A percentile compares a stretch with the other conserved stretches of the same genome.
Conservation (phyloP, 2,797 vertebrate genomes). For the Sebastes taczanowskii region DNA sequence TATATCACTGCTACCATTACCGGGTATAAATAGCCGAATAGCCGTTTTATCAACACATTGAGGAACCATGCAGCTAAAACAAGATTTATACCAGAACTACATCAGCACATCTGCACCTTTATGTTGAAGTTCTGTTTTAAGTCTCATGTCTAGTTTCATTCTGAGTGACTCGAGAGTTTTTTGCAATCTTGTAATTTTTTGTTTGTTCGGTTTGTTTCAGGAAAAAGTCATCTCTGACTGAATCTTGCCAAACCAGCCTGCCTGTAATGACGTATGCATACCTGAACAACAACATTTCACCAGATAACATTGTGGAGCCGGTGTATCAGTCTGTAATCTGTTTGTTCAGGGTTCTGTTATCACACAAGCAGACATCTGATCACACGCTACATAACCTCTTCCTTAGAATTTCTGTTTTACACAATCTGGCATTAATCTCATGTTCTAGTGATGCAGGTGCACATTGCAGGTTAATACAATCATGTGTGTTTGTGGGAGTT, state of each 20-base stretch:
- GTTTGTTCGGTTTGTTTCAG: slow-evolving; percentile 42
- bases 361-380: background rate
- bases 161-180: background rate
- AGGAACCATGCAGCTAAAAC: background rate
- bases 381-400: background rate
- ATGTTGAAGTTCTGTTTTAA: background rate
- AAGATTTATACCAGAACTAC: background rate
- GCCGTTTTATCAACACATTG: no score
- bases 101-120: background rate
- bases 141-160: background rate
- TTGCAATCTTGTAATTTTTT: background rate
- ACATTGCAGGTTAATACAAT: background rate
- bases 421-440: background rate
- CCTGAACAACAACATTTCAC: background rate
- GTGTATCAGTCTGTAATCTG: background rate
- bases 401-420: background rate
- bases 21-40: no score
- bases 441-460: background rate
- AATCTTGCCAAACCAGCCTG: background rate
- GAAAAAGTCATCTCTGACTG: slow-evolving; percentile 19
- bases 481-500: background rate
- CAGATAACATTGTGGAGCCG: background rate
- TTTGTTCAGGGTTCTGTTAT: background rate
- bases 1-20: no score
- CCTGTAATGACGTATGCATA: fast-evolving